These are phyloP conservation scores for Apteryx owenii DNA, from an alignment of 2,113 vertebrate genomes.

Conservation along the genomic window DNA sequence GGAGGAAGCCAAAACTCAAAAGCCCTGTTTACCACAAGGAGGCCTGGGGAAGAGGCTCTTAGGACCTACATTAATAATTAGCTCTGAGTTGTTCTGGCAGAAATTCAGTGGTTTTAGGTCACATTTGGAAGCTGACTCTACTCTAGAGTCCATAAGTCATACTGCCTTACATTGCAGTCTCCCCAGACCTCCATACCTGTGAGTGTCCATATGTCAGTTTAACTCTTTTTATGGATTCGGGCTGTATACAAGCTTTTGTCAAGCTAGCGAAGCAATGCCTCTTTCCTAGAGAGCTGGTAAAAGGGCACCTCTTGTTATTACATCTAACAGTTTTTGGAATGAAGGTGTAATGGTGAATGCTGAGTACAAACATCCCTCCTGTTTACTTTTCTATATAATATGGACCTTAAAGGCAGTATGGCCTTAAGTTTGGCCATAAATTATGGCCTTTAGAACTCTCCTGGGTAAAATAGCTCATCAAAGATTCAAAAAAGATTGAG, in stretches of 20 bases:
- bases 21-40: not conserved
- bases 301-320: not conserved
- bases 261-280: not conserved
- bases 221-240: not conserved
- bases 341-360: not conserved
- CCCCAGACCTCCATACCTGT: not conserved
- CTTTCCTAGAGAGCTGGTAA: not conserved
- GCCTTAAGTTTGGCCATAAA: too few relatives aligned
- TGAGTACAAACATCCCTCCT: not conserved
- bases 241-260: not conserved
- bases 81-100: not conserved
- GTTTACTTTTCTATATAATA: not conserved
- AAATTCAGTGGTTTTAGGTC: not conserved
- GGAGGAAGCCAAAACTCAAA: not conserved
- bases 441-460: not conserved
- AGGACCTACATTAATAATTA: not conserved
- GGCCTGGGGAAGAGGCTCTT: not conserved
- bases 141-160: not conserved
- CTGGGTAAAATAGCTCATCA: not conserved
- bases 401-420: not conserved
- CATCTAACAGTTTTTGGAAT: not conserved
- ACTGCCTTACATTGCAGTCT: fast-evolving
- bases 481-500: not conserved
- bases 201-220: not conserved
- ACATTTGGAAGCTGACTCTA: not conserved